Evolutionary conservation across 2,888 invertebrate genomes (phyloP), one percentile per base, ranked within the genome.

Genomic region (Drosophila barbarae): DNA sequence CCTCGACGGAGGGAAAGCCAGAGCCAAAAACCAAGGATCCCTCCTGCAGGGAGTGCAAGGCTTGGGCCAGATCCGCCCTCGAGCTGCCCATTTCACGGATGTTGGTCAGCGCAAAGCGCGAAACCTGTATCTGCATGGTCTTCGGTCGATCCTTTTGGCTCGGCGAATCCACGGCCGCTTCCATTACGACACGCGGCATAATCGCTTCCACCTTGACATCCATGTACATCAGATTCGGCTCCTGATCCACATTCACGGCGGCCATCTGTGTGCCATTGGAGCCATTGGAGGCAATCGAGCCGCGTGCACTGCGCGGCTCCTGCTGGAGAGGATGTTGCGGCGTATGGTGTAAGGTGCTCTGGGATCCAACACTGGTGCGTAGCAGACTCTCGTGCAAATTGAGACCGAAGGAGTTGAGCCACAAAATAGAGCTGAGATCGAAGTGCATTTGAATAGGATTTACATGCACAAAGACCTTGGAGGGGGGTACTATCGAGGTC

Each of bases 381-480:
- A 92, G 88, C 50, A 95, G 91, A 34, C 95, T 94, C 76, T 95
- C 94, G 86, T 94, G 93, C 15, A 98, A 92, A 91, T 96, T 97
- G 56, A 98, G 92, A 34, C 94, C 92, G 89, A 99, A 98, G 34
- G 97, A 96, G 86, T 97, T 97, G 57, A 97, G 92, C 99, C 99
- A 99, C 61, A 98, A 90, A 70, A 96, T 92, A 57, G 98, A 98
- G 69, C 94, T 92, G 57, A 94, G 92, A 89, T 99, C 98, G 86
- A 98, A 93, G 49, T 94, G 93, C 42, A 98, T 90, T 80, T 95
- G 94, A 53, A 98, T 92, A 0, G 99, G 99, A 89, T 98, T 97
- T 30, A 98, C 89, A 86, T 98, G 95, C 13, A 95, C 93, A 90
- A 96, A 98, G 76, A 97, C 92, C 88, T 98, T 97, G 15, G 98